Base-by-base conservation (phyloP, 2,113 vertebrate species). In the Hyla sarda region DNA sequence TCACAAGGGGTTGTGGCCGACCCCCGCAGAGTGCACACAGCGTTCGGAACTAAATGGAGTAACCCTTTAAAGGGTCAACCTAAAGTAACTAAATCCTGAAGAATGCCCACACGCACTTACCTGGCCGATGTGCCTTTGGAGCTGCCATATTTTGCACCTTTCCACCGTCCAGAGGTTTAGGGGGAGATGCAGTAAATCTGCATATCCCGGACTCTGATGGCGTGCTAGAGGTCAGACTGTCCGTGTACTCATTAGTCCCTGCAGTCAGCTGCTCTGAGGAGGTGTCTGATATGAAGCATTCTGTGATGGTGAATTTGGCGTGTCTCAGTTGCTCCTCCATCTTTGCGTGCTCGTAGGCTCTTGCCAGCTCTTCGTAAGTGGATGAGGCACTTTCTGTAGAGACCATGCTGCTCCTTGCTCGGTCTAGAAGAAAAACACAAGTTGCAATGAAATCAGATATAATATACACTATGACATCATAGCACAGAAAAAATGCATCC, bases 211-310 rank as follows among this genome's bases (percentile, higher is more conserved):
- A 99, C 92, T 99, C 98, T 23, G 98, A 99, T 1, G 98, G 98
- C 37, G 98, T 99, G 94, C 97, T 99, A 92, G 98, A 99, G 88
- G 98, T 97, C 91, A 99, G 92, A 90, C 98, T 99, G 95, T 99
- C 98, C 2, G 98, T 99, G 95, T 99, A 99, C 90, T 99, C 98
- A 11, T 99, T 99, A 91, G 98, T 99, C 93, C 98, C 98, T 89
- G 98, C 98, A 69, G 98, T 99, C 93, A 99, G 94, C 94, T 99
- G 98, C 89, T 99, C 98, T 0, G 98, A 99, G 0, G 98, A 99
- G 0, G 98, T 99, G 94, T 99, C 98, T 0, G 98, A 99, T 89
- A 99, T 99, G 96, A 99, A 99, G 95, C 98, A 99, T 89, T 99
- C 98, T 0, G 98, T 99, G 94, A 99, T 99, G 93, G 98, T 99